These are phyloP conservation scores for Protosalanx chinensis DNA, from an alignment of 2,797 vertebrate species.

Conservation along the genomic window DNA sequence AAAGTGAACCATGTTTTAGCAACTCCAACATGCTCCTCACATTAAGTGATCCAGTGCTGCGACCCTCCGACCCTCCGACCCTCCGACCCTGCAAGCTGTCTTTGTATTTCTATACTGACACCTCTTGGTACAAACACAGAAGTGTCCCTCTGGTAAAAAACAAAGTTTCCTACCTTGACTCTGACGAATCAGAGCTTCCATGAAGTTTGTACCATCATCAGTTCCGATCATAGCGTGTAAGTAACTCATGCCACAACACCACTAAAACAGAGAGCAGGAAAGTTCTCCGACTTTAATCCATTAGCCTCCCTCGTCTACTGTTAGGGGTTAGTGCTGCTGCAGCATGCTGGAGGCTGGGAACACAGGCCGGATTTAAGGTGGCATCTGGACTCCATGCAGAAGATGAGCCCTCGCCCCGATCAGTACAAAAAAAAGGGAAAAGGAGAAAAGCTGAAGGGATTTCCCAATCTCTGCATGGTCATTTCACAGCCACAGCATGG, in stretches of 20 bases:
- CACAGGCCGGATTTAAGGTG: conserved; percentile 56
- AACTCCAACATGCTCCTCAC: neutral
- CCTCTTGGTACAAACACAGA: conserved; percentile 63
- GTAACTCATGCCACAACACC: neutral
- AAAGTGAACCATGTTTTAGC: too few relatives aligned
- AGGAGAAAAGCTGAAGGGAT: conserved; percentile 66
- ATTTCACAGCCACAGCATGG: conserved; percentile 51
- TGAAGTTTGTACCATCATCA: conserved; percentile 60
- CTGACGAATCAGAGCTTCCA: conserved; percentile 75
- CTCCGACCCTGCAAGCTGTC: neutral
- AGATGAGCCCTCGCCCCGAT: conserved; percentile 53
- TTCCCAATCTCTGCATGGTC: conserved; percentile 65
- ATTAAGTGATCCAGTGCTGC: conserved; percentile 25
- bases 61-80: neutral
- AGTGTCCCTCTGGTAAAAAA: conserved; percentile 37
- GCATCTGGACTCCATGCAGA: conserved; percentile 45
- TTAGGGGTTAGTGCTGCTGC: conserved; percentile 32
- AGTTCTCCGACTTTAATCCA: conserved; percentile 13
- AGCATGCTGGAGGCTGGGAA: conserved; percentile 49
- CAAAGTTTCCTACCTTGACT: conserved; percentile 71
- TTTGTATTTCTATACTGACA: conserved; percentile 59
- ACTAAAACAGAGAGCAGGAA: neutral
- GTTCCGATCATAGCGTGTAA: conserved; percentile 47
- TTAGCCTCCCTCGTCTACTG: conserved; percentile 23
- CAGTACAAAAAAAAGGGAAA: conserved; percentile 41